Evolutionary conservation across 2,113 vertebrate genomes (phyloP).

Genomic region (Poeciliopsis occidentalis): DNA sequence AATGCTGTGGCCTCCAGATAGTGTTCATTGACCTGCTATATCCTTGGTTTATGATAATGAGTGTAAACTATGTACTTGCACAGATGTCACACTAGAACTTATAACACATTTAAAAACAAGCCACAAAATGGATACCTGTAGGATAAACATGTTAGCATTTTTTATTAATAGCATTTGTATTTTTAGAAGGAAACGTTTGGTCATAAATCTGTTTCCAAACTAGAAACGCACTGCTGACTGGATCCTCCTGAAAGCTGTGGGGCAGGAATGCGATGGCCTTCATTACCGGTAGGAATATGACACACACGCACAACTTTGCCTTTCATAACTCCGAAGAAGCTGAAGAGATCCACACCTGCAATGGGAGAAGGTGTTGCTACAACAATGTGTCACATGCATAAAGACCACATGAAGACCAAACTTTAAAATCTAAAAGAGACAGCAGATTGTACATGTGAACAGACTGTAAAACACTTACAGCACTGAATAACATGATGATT

Average conservation of each 20-base stretch:
- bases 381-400: neutral
- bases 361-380: neutral
- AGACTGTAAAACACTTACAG: neutral
- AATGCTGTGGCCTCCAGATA: constrained; percentile 62
- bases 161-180: neutral
- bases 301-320: too few relatives aligned
- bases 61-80: constrained; percentile 2
- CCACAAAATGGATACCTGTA: neutral
- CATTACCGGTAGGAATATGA: too few relatives aligned
- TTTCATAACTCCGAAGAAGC: neutral
- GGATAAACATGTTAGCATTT: neutral
- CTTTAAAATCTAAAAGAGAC: too few relatives aligned
- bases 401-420: too few relatives aligned
- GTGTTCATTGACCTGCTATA: constrained; percentile 43
- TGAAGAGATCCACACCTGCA: neutral
- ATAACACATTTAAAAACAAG: constrained; percentile 6
- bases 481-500: neutral
- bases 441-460: too few relatives aligned
- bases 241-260: too few relatives aligned
- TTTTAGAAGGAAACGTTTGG: neutral
- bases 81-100: constrained; percentile 12
- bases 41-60: constrained; percentile 28
- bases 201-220: too few relatives aligned
- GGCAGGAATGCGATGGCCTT: too few relatives aligned
- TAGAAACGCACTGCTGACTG: too few relatives aligned